phyloP scores from a whole-genome alignment of 2,113 vertebrate genomes.

The Tympanuchus pallidicinctus region DNA sequence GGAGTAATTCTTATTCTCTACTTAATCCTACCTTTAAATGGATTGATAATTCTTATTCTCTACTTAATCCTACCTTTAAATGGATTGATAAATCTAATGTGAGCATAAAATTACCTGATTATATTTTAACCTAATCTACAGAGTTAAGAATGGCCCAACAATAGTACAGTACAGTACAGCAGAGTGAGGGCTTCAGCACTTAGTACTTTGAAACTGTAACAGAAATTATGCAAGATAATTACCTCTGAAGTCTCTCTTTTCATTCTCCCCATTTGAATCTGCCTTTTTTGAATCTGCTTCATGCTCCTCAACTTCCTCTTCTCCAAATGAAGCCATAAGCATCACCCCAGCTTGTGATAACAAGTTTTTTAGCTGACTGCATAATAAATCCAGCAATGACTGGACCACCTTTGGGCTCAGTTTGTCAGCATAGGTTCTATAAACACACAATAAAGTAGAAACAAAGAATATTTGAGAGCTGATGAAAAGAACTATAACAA shows the following conservation, averaged over 20 bases:
- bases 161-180: background rate
- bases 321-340: conserved; percentile 82
- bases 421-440: conserved; percentile 94
- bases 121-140: background rate
- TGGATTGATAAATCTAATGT: background rate
- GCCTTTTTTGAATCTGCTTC: conserved; percentile 81
- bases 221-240: background rate
- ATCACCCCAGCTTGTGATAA: conserved; percentile 91
- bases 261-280: conserved; percentile 82
- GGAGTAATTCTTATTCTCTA: background rate
- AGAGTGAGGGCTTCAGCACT: background rate
- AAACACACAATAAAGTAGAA: background rate
- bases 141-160: background rate
- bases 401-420: conserved; percentile 96
- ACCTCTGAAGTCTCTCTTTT: conserved; percentile 95
- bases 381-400: conserved; percentile 93
- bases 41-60: background rate
- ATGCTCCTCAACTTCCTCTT: conserved; percentile 80
- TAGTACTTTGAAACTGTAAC: background rate
- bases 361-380: conserved; percentile 96
- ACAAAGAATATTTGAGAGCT: background rate
- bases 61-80: background rate
- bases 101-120: background rate
- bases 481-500: background rate
- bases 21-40: background rate